phyloP scores from a whole-genome alignment of 2,797 vertebrate genomes.

The Falco biarmicus region DNA sequence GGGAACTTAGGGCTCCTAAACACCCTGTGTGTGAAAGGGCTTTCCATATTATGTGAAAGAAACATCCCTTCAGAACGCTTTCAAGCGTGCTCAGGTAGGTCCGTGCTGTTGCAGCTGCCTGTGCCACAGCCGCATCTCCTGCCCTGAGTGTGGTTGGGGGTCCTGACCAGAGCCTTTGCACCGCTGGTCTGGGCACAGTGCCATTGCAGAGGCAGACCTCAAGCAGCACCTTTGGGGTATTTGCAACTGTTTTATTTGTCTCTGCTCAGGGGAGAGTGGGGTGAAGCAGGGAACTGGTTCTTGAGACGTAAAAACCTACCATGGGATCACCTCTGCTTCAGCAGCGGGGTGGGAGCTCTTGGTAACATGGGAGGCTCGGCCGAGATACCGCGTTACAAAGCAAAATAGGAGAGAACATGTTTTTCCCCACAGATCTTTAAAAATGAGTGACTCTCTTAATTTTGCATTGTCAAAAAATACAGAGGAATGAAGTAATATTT shows the following conservation, averaged over 20 bases:
- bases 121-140: background rate
- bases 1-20: background rate
- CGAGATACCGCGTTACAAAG: background rate
- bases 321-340: rapidly evolving
- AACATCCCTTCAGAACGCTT: background rate
- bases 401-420: background rate
- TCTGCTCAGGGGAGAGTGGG: background rate
- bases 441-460: slow-evolving; percentile 72
- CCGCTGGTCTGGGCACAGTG: background rate
- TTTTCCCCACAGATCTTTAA: slow-evolving; percentile 61
- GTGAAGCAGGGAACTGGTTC: background rate
- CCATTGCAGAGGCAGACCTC: rapidly evolving
- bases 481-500: slow-evolving; percentile 68
- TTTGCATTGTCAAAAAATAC: slow-evolving; percentile 63
- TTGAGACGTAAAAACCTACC: background rate
- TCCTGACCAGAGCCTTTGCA: background rate
- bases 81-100: rapidly evolving
- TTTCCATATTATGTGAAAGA: background rate
- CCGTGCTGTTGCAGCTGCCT: rapidly evolving
- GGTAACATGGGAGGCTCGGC: rapidly evolving
- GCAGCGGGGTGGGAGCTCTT: background rate
- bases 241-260: rapidly evolving
- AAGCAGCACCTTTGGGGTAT: background rate
- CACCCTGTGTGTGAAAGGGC: too few relatives aligned
- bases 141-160: rapidly evolving